A percentile compares a stretch with the other conserved stretches of the same genome.
These are phyloP conservation scores for Trinectes maculatus DNA, from an alignment of 2,113 vertebrate genomes.

Conservation along the genomic window DNA sequence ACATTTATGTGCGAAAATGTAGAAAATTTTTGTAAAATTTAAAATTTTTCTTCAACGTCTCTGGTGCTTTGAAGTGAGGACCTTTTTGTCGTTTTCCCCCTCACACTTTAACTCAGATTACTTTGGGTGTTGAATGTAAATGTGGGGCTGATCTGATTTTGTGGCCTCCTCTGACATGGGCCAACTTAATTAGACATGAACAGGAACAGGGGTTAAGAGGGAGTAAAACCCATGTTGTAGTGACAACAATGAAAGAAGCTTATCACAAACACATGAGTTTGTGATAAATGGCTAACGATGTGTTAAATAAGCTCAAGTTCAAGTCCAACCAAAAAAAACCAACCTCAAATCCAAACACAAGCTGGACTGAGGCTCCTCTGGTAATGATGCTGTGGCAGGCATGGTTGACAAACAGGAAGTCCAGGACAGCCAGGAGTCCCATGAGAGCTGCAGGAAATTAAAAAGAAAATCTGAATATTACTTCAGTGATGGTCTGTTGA, in stretches of 20 bases:
- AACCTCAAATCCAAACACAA: conserved; percentile 97
- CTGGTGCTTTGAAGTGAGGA: too few species aligned
- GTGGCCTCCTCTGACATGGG: too few species aligned
- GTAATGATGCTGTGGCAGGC: conserved; percentile 96
- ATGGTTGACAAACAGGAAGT: conserved; percentile 93
- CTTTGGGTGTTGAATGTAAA: too few species aligned
- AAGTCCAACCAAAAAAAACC: conserved; percentile 14
- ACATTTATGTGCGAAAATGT: not conserved
- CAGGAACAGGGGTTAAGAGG: not conserved
- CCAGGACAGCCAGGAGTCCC: conserved; percentile 87
- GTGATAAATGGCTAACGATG: not conserved
- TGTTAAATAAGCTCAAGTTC: not conserved
- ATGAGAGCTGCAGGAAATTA: conserved; percentile 85
- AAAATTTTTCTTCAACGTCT: too few species aligned
- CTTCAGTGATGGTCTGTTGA: not conserved
- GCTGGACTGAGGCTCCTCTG: conserved; percentile 94
- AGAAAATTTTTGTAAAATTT: not conserved
- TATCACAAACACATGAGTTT: too few species aligned
- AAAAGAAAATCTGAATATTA: not conserved
- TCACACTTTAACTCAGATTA: not conserved
- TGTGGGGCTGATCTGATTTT: too few species aligned
- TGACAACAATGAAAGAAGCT: not conserved
- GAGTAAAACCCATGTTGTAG: not conserved
- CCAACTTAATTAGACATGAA: not conserved
- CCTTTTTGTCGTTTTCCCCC: too few species aligned